These are phyloP conservation scores for Drosophila monieri DNA, from an alignment of 2,888 invertebrate genomes.

Conservation along the genomic window DNA sequence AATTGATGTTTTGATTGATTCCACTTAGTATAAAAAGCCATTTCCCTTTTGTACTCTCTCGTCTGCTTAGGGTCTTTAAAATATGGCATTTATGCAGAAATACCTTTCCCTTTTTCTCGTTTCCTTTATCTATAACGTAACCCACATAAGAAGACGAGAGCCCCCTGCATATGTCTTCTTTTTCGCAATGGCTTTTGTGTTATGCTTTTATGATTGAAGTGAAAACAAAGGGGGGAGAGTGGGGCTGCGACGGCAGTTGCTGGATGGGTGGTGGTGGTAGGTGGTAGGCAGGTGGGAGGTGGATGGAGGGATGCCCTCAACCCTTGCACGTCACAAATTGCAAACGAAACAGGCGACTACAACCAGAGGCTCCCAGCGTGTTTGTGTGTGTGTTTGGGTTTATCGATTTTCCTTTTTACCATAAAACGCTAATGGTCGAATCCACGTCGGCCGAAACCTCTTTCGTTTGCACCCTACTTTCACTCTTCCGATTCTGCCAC, in stretches of 20 bases:
- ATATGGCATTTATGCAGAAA: conserved; percentile 26
- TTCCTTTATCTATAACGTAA: conserved; percentile 18
- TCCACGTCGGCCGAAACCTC: conserved; percentile 41
- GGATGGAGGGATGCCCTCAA: conserved; percentile 49
- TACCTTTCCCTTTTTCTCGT: neutral
- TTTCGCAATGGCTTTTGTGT: conserved; percentile 68
- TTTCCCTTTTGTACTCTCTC: neutral
- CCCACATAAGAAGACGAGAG: conserved; percentile 38
- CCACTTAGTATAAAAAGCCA: neutral
- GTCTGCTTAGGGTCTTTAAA: conserved; percentile 14
- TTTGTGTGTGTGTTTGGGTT: conserved; percentile 27
- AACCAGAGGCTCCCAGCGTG: conserved; percentile 7
- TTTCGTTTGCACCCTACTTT: conserved; percentile 20
- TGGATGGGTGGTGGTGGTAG: neutral
- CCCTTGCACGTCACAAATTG: conserved; percentile 54
- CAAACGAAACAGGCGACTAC: conserved; percentile 22
- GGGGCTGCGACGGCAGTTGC: neutral
- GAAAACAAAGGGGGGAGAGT: conserved; percentile 42
- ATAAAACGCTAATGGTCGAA: conserved; percentile 70
- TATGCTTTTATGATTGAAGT: conserved; percentile 75
- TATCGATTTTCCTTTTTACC: conserved; percentile 69
- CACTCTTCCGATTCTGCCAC: conserved; percentile 15
- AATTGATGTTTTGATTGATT: neutral
- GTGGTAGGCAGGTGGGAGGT: neutral
- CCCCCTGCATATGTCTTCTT: conserved; percentile 26